Base-by-base conservation (phyloP, 2,888 invertebrate species). In the Euplexia lucipara region DNA sequence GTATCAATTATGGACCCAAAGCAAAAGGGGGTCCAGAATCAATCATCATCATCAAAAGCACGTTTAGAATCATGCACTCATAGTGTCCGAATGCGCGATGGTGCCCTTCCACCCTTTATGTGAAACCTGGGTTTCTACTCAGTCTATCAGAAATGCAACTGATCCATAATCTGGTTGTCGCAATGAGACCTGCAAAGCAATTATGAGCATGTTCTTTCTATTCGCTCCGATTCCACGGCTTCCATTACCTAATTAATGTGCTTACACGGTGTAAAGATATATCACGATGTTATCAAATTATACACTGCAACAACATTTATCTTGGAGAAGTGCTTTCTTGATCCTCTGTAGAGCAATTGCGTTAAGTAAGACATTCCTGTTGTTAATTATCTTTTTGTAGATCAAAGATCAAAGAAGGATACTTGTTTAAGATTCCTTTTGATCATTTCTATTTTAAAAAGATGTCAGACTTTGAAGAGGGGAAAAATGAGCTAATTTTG, bases 251-350 rank as follows among this genome's bases (percentile, higher is more conserved):
- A 81, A 83, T 85, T 85, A 83, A 49, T 57, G 73, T 61, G 80
- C 60, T 74, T 82, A 65, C 73, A 39, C 18, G 35, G 68, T 81
- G 82, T 83, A 78, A 84, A 85, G 83, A 86, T 86, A 66, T 60
- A 83, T 79, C 74, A 75, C 56, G 49, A 41, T 60, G 54, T 57
- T 58, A 72, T 72, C 69, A 80, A 81, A 79, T 79, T 78, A 78
- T 66, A 57, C 57, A 60, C 53, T 62, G 52, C 51, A 67, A 48
- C 64, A 51, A 60, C 45, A 60, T 67, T 81, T 78, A 81, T 79
- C 70, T 75, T 44, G 20, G 48, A 41, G 41, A 70, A 62, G 57
- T 63, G 64, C 70, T 72, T 60, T 72, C 72, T 78, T 51, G 54
- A 69, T 78, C 62, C 66, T 44, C 16, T 47, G 9, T 59, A 22